Base-by-base conservation (phyloP, 2,888 invertebrate species). In the Lithophane semibrunnea region DNA sequence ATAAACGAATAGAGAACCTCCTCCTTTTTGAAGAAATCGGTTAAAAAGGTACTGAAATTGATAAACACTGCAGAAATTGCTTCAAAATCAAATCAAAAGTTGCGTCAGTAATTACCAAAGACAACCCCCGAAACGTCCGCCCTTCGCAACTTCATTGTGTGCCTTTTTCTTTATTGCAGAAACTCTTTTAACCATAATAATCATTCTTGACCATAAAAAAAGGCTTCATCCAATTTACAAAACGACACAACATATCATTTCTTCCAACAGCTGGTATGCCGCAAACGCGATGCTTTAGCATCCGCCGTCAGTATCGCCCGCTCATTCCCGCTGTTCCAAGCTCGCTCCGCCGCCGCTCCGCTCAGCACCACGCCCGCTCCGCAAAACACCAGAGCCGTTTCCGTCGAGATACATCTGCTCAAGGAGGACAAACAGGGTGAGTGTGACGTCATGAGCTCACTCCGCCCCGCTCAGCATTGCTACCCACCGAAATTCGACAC, bases 291-390 rank as follows among this genome's bases (percentile, higher is more conserved):
- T 92, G 97, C 98, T 2, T 97, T 98, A 89, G 98, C 99, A 1
- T 98, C 98, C 84, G 98, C 98, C 0, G 98, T 98, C 92, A 98
- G 98, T 12, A 97, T 99, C 21, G 98, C 98, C 0, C 97, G 99
- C 73, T 98, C 98, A 21, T 98, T 98, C 93, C 99, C 99, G 16
- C 94, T 98, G 72, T 99, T 97, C 96, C 86, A 87, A 47, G 94
- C 95, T 76, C 94, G 96, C 61, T 93, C 95, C 2, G 91, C 89
- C 42, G 88, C 89, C 70, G 85, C 90, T 1, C 93, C 91, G 73
- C 91, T 93, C 21, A 88, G 81, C 54, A 90, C 88, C 42, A 85
- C 90, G n/a, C 82, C 84, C 37, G 64, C 85, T 12, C 88, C 97
- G 67, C 92, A 87, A 63, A 85, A 56, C 73, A 84, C 77, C 64